phyloP scores from a whole-genome alignment of 1,140 invertebrate species.

The Formica selysi region DNA sequence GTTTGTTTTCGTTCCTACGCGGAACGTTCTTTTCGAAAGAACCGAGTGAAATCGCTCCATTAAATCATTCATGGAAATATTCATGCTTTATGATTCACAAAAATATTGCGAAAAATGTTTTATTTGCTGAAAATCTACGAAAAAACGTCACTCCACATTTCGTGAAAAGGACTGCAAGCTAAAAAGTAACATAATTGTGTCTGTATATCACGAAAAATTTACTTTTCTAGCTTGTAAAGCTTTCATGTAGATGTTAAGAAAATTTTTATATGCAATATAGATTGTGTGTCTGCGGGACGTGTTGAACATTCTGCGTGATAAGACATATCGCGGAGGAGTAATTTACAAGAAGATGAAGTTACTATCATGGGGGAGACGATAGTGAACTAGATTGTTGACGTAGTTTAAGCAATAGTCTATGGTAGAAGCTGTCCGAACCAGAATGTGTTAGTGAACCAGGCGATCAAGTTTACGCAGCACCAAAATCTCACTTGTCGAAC shows the following conservation, averaged over 20 bases:
- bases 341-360: slow-evolving; percentile 69
- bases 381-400: slow-evolving; percentile 64
- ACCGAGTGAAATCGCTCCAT: slow-evolving; percentile 1
- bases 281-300: not conserved
- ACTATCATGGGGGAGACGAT: slow-evolving; percentile 48
- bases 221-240: slow-evolving; percentile 6
- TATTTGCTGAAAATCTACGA: slow-evolving; percentile 22
- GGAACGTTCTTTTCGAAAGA: slow-evolving; percentile 6
- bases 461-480: slow-evolving; percentile 59
- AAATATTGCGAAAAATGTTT: not conserved
- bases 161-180: not conserved
- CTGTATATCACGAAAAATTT: slow-evolving; percentile 14
- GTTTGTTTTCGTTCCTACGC: slow-evolving; percentile 36
- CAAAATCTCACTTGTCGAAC: slow-evolving; percentile 64
- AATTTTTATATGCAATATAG: slow-evolving; percentile 2
- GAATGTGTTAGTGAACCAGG: not conserved
- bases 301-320: slow-evolving; percentile 40
- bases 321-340: slow-evolving; percentile 52
- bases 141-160: not conserved
- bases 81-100: not conserved
- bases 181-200: not conserved
- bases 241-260: slow-evolving; percentile 27
- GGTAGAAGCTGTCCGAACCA: slow-evolving; percentile 29
- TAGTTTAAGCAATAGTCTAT: slow-evolving; percentile 54
- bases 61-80: slow-evolving; percentile 1